Evolutionary conservation across 2,888 invertebrate genomes (phyloP).

Genomic region (Tenthredo amoena): DNA sequence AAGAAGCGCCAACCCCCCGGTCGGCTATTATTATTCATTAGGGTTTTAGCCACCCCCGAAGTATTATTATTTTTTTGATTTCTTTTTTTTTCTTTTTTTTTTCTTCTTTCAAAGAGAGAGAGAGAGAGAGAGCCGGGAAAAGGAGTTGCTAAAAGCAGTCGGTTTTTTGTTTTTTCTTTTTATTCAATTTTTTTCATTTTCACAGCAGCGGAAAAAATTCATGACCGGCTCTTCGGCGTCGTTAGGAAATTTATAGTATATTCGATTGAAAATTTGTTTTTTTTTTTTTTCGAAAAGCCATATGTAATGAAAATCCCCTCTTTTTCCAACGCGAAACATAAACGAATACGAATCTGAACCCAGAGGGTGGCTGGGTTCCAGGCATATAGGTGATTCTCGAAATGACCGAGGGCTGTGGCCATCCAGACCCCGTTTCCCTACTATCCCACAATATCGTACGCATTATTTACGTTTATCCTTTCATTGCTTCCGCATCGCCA

Average conservation of each 20-base stretch:
- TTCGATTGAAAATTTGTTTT: background rate
- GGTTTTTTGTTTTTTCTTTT: background rate
- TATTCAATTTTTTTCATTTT: too few species aligned
- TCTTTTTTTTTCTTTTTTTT: constrained; percentile 52
- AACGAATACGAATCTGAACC: too few species aligned
- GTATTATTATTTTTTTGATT: background rate
- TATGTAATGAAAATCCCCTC: too few species aligned
- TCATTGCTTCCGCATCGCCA: constrained; percentile 40
- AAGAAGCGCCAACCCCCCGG: background rate
- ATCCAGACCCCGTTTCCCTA: background rate
- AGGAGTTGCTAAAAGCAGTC: background rate
- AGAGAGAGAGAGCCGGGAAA: background rate
- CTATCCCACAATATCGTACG: constrained; percentile 2
- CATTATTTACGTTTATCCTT: constrained; percentile 49
- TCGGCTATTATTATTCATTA: constrained; percentile 74
- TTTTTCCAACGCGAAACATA: too few species aligned
- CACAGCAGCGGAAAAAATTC: background rate
- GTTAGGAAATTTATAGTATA: background rate
- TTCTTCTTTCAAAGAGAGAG: background rate
- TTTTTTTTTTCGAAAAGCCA: too few species aligned
- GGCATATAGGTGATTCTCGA: too few species aligned
- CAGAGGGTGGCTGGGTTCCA: too few species aligned
- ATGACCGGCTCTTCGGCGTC: background rate
- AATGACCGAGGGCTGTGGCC: too few species aligned
- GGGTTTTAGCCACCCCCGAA: constrained; percentile 68